Evolutionary conservation across 2,888 invertebrate species (phyloP), one percentile per base, ranked within the genome.

Genomic region (Holacanthella duospinosa): DNA sequence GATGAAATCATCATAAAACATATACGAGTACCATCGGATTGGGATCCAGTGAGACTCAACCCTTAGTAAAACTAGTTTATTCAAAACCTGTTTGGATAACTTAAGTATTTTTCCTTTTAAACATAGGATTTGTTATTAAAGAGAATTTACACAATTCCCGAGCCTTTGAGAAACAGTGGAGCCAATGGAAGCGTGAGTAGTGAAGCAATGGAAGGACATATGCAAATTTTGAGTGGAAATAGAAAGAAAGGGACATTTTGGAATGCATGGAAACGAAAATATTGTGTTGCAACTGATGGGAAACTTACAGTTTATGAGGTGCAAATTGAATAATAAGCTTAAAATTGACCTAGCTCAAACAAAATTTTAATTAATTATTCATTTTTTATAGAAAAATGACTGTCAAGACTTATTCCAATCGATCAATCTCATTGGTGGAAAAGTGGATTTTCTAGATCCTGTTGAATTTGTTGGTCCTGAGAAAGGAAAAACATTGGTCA

Each of bases 241-340:
- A 77, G 80, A 68, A 79, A 78, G 66, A 80, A 81, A 67, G 79
- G 81, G 0, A 82, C 82, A 1, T 77, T 81, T 59, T 79, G 82
- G 75, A 82, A 81, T 72, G 81, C 81, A 3, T 83, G 83, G 83
- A 81, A 81, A 70, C 75, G 79, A 59, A 75, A 80, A 65, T 83
- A 80, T 74, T 82, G 82, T 60, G 69, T 73, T 2, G 65, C 70
- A 4, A 55, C 61, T 21, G 19, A 69, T 43, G 73, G 71, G 43
- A 71, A 70, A 59, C 62, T 72, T 4, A 68, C 64, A 48, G 69
- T 68, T 55, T 71, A 68, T 59, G 71, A 71, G 62, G 72, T n/a
- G n/a, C n/a, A n/a, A n/a, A n/a, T n/a, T n/a, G n/a, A n/a, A n/a
- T 71, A 65, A 61, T 24, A n/a, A 28, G 24, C 4, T 3, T 28